Conservation (phyloP, 92 coral and sea anemone species). For the Blastomussa wellsi region DNA sequence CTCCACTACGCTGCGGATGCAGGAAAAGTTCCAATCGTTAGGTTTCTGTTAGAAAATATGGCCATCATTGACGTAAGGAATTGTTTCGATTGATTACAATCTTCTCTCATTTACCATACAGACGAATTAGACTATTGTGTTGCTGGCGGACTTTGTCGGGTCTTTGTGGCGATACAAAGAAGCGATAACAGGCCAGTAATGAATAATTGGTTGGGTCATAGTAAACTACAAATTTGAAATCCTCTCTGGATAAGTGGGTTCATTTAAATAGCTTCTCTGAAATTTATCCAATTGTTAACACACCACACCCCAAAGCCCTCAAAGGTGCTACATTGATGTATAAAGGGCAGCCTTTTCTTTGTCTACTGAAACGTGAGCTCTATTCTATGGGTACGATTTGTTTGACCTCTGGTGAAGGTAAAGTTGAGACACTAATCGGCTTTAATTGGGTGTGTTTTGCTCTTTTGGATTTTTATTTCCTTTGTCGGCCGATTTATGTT, state of each 20-base stretch:
- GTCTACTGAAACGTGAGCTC: not conserved
- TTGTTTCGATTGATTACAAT: not conserved
- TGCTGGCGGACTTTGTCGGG: not conserved
- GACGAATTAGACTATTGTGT: not conserved
- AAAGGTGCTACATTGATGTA: not conserved
- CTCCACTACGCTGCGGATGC: slow-evolving; percentile 47
- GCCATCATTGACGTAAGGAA: slow-evolving; percentile 43
- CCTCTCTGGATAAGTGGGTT: not conserved
- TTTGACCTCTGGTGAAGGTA: not conserved
- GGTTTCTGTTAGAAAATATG: slow-evolving; percentile 26
- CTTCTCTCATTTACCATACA: not conserved
- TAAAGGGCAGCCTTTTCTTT: not conserved
- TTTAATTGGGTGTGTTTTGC: no score
- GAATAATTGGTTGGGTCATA: not conserved
- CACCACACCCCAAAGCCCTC: not conserved
- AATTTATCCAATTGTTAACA: not conserved
- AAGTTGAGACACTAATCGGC: no score
- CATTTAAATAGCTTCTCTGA: not conserved
- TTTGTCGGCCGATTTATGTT: no score
- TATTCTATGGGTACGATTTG: not conserved
- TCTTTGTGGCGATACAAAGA: not conserved
- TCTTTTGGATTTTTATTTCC: no score
- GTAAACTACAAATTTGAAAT: not conserved
- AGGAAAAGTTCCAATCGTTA: slow-evolving; percentile 30
- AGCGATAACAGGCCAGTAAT: not conserved